Base-by-base conservation (phyloP, 2,888 invertebrate genomes). In the Harpagoxenus sublaevis region DNA sequence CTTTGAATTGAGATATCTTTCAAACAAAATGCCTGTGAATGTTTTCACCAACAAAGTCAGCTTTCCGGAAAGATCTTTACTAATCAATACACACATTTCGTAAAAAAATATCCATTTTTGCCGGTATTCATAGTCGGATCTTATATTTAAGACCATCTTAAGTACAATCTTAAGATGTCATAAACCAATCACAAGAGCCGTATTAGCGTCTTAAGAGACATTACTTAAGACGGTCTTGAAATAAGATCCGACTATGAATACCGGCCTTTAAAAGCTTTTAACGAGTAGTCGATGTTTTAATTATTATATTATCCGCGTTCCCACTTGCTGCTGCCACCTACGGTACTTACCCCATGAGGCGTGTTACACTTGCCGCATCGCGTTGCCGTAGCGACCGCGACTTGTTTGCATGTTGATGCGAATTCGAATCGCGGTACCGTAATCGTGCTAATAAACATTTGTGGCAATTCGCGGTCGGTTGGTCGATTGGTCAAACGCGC, bases 401-500 rank as follows among this genome's bases (percentile, higher is more conserved):
- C 0, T 57, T 73, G 57, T 73, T 73, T 57, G 55, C 28, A 42
- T 18, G 12, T 57, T 18, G 10, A 57, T 18, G 10, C 18, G 42
- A 71, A 73, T 73, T 57, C 42, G 45, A 74, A 74, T 74, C 60
- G 60, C 15, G 74, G 2, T 60, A 28, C 12, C 12, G 28, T 45
- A 73, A 57, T 73, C 57, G 39, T 57, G 57, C 55, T 42, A 53
- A 53, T 23, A 57, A 73, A 73, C 18, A 73, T 28, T 73, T 18
- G 42, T 42, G 28, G 28, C 5, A 12, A 73, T 28, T 73, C 28
- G 42, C 57, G 28, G 28, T 10, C 42, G 12, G 5, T 35, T 35
- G 3, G 35, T 39, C 39, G 12, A 5, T 10, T 51, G 35, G 10
- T 73, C 15, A 73, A 73, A 73, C 42, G 23, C 55, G 18, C 2